These are phyloP conservation scores for Bactericera cockerelli DNA, from an alignment of 1,140 invertebrate genomes.

Conservation along the genomic window DNA sequence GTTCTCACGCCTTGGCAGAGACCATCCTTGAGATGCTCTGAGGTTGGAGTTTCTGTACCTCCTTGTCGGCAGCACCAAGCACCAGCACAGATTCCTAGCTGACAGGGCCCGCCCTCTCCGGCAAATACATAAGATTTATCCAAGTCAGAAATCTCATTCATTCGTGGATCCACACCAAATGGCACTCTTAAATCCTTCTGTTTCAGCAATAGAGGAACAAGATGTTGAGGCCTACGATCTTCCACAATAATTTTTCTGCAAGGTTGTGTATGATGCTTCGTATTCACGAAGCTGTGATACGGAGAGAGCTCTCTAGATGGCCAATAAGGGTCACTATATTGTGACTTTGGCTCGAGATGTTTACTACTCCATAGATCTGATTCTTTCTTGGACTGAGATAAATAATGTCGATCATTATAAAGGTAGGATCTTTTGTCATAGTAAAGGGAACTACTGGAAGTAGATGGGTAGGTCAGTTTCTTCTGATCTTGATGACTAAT, in stretches of 20 bases:
- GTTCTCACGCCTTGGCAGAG: conserved; percentile 47
- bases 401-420: background rate
- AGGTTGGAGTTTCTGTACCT: conserved; percentile 46
- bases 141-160: conserved; percentile 4
- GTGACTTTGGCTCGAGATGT: background rate
- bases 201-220: conserved; percentile 12
- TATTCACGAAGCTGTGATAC: background rate
- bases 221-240: conserved; percentile 7
- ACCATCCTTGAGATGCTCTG: conserved; percentile 52
- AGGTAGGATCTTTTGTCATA: background rate
- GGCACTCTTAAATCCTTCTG: conserved; percentile 16
- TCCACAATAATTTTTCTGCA: conserved; percentile 4
- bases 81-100: conserved; percentile 38
- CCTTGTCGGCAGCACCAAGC: conserved; percentile 51
- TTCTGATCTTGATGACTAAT: background rate
- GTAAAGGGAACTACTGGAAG: background rate
- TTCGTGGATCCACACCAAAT: conserved; percentile 21
- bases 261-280: background rate
- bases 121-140: conserved; percentile 35
- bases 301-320: background rate
- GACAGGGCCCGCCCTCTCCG: conserved; percentile 46
- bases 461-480: background rate
- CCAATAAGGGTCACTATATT: background rate
- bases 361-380: background rate
- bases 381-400: background rate